phyloP scores from a whole-genome alignment of 2,888 invertebrate genomes.

The Osmoderma eremita region DNA sequence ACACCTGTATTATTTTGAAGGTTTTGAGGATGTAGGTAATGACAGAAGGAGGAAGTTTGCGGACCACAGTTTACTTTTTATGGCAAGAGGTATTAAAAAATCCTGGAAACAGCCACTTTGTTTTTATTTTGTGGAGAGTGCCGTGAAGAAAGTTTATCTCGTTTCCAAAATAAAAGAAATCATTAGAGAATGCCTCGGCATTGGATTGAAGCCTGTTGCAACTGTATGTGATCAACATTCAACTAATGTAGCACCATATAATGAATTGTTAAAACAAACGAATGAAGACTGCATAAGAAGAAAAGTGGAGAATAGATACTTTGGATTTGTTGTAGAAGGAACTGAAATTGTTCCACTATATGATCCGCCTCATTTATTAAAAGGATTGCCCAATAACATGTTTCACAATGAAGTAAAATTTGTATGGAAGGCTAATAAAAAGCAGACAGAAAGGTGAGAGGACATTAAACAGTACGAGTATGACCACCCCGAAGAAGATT shows the following conservation, averaged over 20 bases:
- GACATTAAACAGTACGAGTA: too few relatives aligned
- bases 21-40: background rate
- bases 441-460: too few relatives aligned
- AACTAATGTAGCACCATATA: background rate
- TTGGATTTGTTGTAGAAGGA: background rate
- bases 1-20: background rate
- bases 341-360: background rate
- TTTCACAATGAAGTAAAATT: background rate
- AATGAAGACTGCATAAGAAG: background rate
- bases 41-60: background rate
- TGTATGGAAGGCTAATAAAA: background rate
- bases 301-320: background rate
- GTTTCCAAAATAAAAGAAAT: background rate
- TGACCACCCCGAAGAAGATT: too few relatives aligned
- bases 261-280: background rate
- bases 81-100: background rate
- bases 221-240: slow-evolving; percentile 8
- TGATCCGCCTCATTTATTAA: slow-evolving; percentile 17
- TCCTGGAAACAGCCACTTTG: background rate
- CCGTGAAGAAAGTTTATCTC: background rate
- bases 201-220: background rate
- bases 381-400: background rate
- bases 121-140: background rate
- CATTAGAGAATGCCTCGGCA: background rate
- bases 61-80: background rate